These are phyloP conservation scores for Gastracanthus pulcherrimus DNA, from an alignment of 2,888 invertebrate species.

Conservation along the genomic window DNA sequence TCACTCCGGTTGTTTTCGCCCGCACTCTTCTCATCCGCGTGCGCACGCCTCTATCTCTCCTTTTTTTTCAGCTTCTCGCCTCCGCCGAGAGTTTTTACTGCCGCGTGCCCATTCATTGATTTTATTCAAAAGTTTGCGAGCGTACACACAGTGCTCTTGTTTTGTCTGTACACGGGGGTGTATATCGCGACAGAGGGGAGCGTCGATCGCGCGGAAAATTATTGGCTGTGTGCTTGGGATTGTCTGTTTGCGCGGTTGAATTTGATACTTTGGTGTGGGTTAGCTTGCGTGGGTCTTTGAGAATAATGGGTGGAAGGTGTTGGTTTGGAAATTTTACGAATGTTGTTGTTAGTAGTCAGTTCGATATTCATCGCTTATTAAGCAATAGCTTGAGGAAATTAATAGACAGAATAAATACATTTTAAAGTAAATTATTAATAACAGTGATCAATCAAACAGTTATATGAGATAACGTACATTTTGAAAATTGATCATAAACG, in stretches of 20 bases:
- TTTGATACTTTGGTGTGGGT: not conserved
- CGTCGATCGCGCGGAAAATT: constrained; percentile 1
- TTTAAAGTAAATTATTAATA: too few species aligned
- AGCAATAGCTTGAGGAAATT: too few species aligned
- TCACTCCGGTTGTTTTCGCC: too few species aligned
- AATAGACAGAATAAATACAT: too few species aligned
- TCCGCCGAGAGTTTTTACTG: not conserved
- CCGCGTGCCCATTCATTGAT: not conserved
- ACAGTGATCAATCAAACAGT: too few species aligned
- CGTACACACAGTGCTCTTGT: not conserved
- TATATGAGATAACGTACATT: too few species aligned
- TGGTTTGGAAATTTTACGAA: not conserved
- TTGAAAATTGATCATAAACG: too few species aligned
- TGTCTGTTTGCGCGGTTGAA: not conserved
- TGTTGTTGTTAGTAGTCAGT: too few species aligned
- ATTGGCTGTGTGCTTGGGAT: not conserved
- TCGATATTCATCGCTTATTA: too few species aligned
- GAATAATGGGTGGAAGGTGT: not conserved
- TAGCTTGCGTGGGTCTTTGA: not conserved
- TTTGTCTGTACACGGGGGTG: too few species aligned
- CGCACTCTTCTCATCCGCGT: too few species aligned
- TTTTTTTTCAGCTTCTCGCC: not conserved
- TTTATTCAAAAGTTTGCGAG: constrained; percentile 20
- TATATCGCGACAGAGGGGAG: too few species aligned
- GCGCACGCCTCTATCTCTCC: not conserved